Percentiles rank a stretch among this genome's conserved stretches.
These are phyloP conservation scores for Anagyrus pseudococci DNA, from an alignment of 2,888 invertebrate species.

Conservation along the genomic window DNA sequence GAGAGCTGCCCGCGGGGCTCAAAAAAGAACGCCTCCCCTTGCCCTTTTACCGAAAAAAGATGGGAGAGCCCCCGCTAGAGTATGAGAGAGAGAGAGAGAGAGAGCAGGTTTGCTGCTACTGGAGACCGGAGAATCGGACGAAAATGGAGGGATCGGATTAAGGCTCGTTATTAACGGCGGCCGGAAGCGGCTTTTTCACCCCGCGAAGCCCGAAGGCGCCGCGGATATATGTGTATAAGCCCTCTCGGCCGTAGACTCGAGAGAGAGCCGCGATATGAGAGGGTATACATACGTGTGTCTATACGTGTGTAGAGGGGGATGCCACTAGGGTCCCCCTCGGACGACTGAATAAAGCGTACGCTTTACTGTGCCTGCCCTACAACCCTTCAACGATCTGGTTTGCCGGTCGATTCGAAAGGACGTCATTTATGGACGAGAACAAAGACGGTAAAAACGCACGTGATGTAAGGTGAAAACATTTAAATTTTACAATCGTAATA, in stretches of 20 bases:
- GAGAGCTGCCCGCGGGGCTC: neutral
- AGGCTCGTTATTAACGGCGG: constrained; percentile 58
- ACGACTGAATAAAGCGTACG: constrained; percentile 59
- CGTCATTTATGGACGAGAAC: no score
- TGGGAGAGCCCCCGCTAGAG: constrained; percentile 32
- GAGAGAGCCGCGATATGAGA: no score
- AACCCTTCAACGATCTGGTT: no score
- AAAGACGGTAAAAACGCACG: no score
- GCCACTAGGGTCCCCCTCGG: no score
- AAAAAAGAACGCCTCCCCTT: no score
- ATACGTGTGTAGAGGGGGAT: constrained; percentile 12
- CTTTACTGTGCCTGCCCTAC: constrained; percentile 61
- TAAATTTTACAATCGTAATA: no score
- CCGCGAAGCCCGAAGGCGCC: neutral
- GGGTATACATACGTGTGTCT: constrained; percentile 14
- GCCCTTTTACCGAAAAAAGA: constrained; percentile 2
- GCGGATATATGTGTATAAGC: neutral
- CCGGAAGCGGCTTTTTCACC: neutral
- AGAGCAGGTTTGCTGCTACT: neutral
- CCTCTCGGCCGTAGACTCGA: no score
- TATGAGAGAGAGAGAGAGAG: constrained; percentile 18
- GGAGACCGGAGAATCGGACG: neutral
- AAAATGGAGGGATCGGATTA: constrained; percentile 50
- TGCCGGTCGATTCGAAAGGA: no score
- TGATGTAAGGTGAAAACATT: no score